Evolutionary conservation across 2,888 invertebrate species (phyloP).

Genomic region (Lithosia quadra): DNA sequence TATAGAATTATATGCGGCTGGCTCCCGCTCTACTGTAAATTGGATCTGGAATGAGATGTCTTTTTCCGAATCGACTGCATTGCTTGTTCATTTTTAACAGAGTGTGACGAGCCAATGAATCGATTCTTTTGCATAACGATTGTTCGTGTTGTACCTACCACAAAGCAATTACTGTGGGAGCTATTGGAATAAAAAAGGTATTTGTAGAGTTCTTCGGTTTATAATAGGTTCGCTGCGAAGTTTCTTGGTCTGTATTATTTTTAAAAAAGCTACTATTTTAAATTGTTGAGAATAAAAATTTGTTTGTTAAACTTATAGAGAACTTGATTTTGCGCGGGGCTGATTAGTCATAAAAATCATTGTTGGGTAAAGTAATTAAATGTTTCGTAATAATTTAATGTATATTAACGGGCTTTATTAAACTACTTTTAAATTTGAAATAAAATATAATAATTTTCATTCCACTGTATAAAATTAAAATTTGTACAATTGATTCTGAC

Average conservation of each 20-base stretch:
- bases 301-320: background rate
- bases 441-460: no score
- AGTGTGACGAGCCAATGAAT: constrained; percentile 51
- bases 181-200: constrained; percentile 13
- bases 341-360: no score
- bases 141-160: constrained; percentile 29
- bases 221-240: constrained; percentile 7
- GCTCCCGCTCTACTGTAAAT: constrained; percentile 69
- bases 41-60: constrained; percentile 78
- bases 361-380: no score
- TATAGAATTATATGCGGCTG: constrained; percentile 73
- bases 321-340: no score
- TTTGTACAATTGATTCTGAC: no score
- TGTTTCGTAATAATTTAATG: no score
- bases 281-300: background rate
- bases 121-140: constrained; percentile 42
- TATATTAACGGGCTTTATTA: no score
- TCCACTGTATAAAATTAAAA: no score
- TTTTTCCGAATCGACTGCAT: constrained; percentile 65
- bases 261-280: constrained; percentile 7
- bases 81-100: constrained; percentile 57
- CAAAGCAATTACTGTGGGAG: constrained; percentile 22
- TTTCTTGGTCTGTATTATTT: background rate
- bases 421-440: no score
- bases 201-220: constrained; percentile 15